Evolutionary conservation across 30 jellyfish, hydroid and myxozoan genomes (phyloP).

Genomic region (Nemopilema nomurai): DNA sequence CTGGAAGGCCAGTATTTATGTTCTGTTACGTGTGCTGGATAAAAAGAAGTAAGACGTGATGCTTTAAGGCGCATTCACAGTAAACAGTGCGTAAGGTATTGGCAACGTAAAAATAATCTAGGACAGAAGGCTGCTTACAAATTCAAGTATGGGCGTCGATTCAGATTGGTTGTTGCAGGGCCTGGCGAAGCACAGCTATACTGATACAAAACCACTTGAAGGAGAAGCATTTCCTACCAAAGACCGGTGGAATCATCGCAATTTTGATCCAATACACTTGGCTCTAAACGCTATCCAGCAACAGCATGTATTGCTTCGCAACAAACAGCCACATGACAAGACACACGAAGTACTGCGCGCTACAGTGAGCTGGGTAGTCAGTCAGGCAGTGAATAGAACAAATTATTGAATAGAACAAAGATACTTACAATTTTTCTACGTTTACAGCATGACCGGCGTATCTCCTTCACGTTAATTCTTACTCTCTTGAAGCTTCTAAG

Average conservation of each 20-base stretch:
- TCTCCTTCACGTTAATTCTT: neutral
- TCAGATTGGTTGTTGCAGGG: too few relatives aligned
- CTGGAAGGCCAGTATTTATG: too few relatives aligned
- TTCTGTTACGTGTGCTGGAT: too few relatives aligned
- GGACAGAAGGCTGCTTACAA: too few relatives aligned
- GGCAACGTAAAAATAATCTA: too few relatives aligned
- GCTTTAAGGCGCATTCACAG: too few relatives aligned
- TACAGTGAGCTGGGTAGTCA: neutral
- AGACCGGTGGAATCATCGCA: neutral
- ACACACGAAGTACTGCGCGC: neutral
- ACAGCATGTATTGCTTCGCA: neutral
- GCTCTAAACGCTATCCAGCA: neutral
- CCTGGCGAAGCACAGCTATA: too few relatives aligned
- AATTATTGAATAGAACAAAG: neutral
- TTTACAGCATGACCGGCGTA: neutral
- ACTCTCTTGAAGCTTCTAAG: neutral
- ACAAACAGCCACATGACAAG: neutral
- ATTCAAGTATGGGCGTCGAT: too few relatives aligned
- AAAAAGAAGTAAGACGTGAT: too few relatives aligned
- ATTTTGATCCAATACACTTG: neutral
- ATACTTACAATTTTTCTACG: neutral
- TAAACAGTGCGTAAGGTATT: too few relatives aligned
- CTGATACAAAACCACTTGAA: too few relatives aligned
- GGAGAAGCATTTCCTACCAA: too few relatives aligned
- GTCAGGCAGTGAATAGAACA: neutral